Conservation (phyloP, 2,888 invertebrate species). For the Leptothorax acervorum region DNA sequence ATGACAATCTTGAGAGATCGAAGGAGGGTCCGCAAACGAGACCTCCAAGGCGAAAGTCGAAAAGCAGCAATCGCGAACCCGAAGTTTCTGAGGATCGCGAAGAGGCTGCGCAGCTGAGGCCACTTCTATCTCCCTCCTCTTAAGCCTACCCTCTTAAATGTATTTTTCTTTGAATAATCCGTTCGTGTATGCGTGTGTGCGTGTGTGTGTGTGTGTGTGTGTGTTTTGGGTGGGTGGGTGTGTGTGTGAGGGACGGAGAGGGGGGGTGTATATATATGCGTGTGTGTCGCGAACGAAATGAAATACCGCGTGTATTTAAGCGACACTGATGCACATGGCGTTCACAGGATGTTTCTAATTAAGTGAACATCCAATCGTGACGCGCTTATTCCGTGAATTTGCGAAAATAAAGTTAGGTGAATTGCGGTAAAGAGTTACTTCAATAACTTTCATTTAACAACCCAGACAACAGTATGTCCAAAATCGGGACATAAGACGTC, state of each 20-base stretch:
- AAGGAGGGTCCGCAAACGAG: conserved; percentile 49
- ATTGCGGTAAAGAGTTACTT: conserved; percentile 10
- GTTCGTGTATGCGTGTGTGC: background rate
- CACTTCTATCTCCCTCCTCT: conserved; percentile 79
- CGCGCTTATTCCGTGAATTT: background rate
- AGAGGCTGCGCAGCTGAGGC: conserved; percentile 78
- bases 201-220: background rate
- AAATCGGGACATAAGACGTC: too few relatives aligned
- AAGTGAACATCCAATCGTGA: background rate
- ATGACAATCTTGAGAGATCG: conserved; percentile 58
- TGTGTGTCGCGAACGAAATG: background rate
- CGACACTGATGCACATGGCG: background rate
- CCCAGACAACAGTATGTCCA: too few relatives aligned
- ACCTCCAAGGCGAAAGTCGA: conserved; percentile 67
- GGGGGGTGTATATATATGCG: background rate
- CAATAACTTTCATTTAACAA: conserved; percentile 13
- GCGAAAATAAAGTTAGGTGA: conserved; percentile 13
- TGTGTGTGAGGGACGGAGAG: too few relatives aligned
- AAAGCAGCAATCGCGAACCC: conserved; percentile 58
- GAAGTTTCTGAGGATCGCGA: conserved; percentile 75
- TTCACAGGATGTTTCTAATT: background rate
- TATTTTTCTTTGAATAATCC: conserved; percentile 43
- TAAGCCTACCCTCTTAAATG: conserved; percentile 50
- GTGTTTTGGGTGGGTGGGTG: too few relatives aligned
- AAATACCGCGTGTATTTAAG: conserved; percentile 30